A percentile compares a stretch with the other conserved stretches of the same genome.
These are phyloP conservation scores for Atherinosoma microstoma DNA, from an alignment of 2,797 vertebrate genomes.

Conservation along the genomic window DNA sequence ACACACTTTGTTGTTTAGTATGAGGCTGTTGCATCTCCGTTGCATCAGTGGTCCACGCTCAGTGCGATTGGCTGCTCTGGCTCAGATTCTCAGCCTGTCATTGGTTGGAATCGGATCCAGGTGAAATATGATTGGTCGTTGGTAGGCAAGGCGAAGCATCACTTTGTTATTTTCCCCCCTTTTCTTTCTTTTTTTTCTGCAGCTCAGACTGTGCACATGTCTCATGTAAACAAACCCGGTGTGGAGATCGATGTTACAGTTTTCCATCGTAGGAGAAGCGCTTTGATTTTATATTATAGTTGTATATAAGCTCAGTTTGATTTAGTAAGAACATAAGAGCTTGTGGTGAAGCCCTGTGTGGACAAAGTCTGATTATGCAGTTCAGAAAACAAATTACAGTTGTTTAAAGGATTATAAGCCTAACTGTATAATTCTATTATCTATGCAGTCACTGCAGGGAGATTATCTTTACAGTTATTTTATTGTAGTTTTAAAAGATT, in stretches of 20 bases:
- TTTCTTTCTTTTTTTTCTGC: constrained; percentile 43
- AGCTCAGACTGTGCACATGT: constrained; percentile 82
- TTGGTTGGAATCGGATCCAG: constrained; percentile 68
- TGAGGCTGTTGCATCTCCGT: constrained; percentile 83
- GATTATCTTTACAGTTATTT: background rate
- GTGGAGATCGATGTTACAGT: constrained; percentile 40
- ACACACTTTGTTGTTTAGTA: constrained; percentile 73
- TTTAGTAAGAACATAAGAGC: background rate
- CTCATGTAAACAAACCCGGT: constrained; percentile 84
- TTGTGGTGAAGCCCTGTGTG: background rate
- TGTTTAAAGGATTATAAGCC: background rate
- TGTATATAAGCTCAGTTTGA: constrained; percentile 4
- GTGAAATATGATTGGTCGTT: constrained; percentile 77
- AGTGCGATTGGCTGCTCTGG: constrained; percentile 73
- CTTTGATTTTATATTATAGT: constrained; percentile 13
- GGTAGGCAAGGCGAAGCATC: constrained; percentile 67
- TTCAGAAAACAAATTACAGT: background rate
- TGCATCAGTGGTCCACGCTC: constrained; percentile 84
- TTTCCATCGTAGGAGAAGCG: constrained; percentile 20
- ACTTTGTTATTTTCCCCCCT: constrained; percentile 45
- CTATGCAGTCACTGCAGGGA: background rate
- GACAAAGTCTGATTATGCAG: background rate
- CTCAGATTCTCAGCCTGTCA: constrained; percentile 47
- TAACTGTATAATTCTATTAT: background rate
- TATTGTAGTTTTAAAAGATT: constrained; percentile 7